Evolutionary conservation across 2,113 vertebrate genomes (phyloP).

Genomic region (Monopterus albus): DNA sequence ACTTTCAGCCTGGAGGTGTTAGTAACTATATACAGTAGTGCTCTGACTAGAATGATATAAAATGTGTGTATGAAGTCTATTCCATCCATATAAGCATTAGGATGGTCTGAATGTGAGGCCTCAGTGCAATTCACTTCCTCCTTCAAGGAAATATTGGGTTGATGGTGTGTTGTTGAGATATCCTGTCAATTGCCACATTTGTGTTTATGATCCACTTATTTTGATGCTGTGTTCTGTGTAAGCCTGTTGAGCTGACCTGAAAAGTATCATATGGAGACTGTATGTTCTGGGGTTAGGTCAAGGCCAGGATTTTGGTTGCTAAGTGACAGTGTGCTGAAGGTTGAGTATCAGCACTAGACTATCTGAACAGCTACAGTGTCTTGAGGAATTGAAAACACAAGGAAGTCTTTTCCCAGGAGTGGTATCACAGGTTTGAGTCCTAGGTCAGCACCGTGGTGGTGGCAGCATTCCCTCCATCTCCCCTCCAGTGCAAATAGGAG

Average conservation of each 20-base stretch:
- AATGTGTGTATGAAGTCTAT: too few relatives aligned
- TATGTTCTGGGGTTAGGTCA: not conserved
- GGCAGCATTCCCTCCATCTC: conserved; percentile 85
- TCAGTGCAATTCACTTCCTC: not conserved
- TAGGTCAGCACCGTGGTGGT: conserved; percentile 83
- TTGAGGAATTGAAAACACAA: not conserved
- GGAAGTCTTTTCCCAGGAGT: not conserved
- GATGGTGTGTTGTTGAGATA: not conserved
- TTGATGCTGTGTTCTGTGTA: not conserved
- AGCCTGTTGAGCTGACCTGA: not conserved
- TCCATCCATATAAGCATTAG: too few relatives aligned
- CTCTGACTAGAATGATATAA: too few relatives aligned
- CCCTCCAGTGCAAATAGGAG: conserved; percentile 89
- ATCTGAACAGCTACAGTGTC: not conserved
- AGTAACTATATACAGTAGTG: too few relatives aligned
- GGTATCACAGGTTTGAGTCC: not conserved
- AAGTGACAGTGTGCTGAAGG: not conserved
- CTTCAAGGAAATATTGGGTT: not conserved
- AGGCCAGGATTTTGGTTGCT: conserved; percentile 5
- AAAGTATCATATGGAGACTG: not conserved
- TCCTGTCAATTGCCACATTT: not conserved
- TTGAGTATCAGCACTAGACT: not conserved
- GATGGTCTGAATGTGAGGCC: not conserved
- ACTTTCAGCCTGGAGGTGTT: too few relatives aligned
- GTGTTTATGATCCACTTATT: not conserved